Percentiles rank a stretch among this genome's conserved stretches.
These are phyloP conservation scores for Noctilio leporinus DNA, from an alignment of 2,113 vertebrate species.

Conservation along the genomic window DNA sequence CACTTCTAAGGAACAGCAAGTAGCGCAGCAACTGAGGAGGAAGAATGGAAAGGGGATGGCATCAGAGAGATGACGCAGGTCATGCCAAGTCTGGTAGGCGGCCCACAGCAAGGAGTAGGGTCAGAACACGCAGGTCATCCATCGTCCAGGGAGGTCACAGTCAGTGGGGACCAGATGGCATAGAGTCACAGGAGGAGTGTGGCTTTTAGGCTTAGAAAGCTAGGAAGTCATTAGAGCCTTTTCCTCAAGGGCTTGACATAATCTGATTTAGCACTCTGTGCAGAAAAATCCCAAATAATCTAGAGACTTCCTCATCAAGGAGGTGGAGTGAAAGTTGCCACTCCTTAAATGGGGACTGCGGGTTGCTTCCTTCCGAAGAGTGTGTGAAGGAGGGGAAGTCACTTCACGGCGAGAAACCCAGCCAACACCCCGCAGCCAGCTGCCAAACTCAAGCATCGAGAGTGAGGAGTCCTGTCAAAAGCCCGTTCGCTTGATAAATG, in stretches of 20 bases:
- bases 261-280: not conserved
- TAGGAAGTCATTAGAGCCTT: not conserved
- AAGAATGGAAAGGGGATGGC: not conserved
- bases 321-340: not conserved
- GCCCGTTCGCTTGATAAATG: not conserved
- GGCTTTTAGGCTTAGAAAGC: not conserved
- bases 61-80: not conserved
- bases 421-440: not conserved
- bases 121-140: rapidly evolving
- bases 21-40: not conserved
- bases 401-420: not conserved
- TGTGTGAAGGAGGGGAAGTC: not conserved
- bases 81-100: not conserved
- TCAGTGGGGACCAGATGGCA: not conserved
- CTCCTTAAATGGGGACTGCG: not conserved
- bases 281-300: not conserved
- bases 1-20: not conserved
- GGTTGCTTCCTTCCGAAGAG: not conserved
- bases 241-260: not conserved
- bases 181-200: not conserved
- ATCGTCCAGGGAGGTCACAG: not conserved
- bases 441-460: not conserved
- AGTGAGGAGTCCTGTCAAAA: not conserved
- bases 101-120: not conserved
- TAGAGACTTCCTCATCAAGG: not conserved